A percentile compares a stretch with the other conserved stretches of the same genome.
These are phyloP conservation scores for Heteromurus nitidus DNA, from an alignment of 2,888 invertebrate genomes.

Conservation along the genomic window DNA sequence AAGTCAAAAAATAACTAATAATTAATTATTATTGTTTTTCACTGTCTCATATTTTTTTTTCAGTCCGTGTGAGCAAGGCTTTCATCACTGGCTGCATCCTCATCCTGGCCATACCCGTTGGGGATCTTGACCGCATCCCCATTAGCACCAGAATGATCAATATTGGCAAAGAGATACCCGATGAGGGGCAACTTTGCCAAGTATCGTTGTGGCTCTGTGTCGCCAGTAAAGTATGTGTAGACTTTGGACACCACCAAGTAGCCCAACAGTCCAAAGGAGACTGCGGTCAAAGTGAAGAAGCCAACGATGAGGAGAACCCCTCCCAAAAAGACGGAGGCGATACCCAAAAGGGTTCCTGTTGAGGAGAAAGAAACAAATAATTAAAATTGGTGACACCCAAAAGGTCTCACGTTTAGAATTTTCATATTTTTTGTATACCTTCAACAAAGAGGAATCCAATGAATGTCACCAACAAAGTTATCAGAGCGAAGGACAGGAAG, in stretches of 20 bases:
- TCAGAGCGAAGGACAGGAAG: conserved; percentile 69
- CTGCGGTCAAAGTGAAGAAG: conserved; percentile 65
- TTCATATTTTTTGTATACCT: conserved; percentile 51
- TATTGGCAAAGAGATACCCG: conserved; percentile 63
- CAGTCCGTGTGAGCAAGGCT: conserved; percentile 70
- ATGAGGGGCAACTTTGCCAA: conserved; percentile 63
- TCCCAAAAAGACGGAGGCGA: conserved; percentile 66
- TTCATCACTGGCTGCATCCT: conserved; percentile 66
- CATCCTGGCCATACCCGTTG: conserved; percentile 63
- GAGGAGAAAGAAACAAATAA: not conserved
- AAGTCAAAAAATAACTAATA: too few species aligned
- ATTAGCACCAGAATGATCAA: conserved; percentile 63
- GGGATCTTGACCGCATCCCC: conserved; percentile 68
- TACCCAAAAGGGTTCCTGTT: conserved; percentile 67
- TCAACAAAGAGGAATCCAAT: conserved; percentile 72
- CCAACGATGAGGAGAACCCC: conserved; percentile 65
- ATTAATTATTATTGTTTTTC: not conserved
- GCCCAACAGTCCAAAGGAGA: conserved; percentile 59
- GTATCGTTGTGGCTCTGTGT: conserved; percentile 62
- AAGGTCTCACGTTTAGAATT: not conserved
- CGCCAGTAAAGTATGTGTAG: conserved; percentile 63
- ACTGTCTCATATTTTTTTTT: conserved; percentile 2
- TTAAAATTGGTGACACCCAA: not conserved
- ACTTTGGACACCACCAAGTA: conserved; percentile 62
- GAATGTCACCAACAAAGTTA: conserved; percentile 70